A percentile compares a stretch with the other conserved stretches of the same genome.
Conservation (phyloP, 2,113 vertebrate species). For the Cyphomyrus plagiostoma region DNA sequence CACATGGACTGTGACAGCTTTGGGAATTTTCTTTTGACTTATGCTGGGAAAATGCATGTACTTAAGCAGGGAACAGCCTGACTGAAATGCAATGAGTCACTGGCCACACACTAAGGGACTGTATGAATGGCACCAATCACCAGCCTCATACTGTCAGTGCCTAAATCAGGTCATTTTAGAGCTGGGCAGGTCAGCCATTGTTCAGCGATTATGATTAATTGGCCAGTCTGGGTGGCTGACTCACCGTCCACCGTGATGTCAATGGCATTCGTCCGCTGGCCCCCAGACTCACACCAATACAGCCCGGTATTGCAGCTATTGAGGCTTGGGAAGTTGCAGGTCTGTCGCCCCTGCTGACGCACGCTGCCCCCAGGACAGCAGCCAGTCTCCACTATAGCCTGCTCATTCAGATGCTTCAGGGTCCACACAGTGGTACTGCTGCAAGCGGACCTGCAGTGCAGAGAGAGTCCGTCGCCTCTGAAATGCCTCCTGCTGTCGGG, state of each 20-base stretch:
- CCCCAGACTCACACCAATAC: constrained; percentile 52
- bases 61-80: neutral
- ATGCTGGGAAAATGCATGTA: neutral
- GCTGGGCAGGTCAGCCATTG: neutral
- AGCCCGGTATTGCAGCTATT: constrained; percentile 35
- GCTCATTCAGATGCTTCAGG: constrained; percentile 27
- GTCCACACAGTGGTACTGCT: constrained; percentile 25
- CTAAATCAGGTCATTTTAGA: neutral
- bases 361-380: constrained; percentile 37
- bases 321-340: constrained; percentile 24
- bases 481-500: constrained; percentile 46
- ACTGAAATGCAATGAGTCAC: neutral
- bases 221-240: constrained; percentile 21
- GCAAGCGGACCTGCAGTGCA: neutral
- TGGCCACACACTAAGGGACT: neutral
- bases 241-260: constrained; percentile 53
- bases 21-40: neutral
- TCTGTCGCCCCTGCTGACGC: neutral
- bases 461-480: neutral
- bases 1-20: neutral
- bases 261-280: constrained; percentile 43
- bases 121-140: neutral
- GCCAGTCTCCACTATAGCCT: neutral
- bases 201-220: neutral
- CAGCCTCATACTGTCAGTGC: neutral